Evolutionary conservation across 1,140 invertebrate genomes (phyloP).

Genomic region (Papilio glaucus): DNA sequence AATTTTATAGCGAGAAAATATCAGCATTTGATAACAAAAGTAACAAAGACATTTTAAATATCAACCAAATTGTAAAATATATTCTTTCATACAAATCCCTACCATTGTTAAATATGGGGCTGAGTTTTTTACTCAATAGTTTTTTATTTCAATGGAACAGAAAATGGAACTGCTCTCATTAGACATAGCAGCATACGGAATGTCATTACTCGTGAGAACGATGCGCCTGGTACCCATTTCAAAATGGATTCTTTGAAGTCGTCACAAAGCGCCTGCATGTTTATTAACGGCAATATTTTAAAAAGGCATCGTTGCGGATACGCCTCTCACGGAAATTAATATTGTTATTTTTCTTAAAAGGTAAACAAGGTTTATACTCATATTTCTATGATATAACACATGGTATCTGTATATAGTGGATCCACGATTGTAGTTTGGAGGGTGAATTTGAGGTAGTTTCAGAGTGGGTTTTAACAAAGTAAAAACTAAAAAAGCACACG

Average conservation of each 20-base stretch:
- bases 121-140: conserved; percentile 4
- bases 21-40: background rate
- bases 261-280: conserved; percentile 15
- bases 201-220: background rate
- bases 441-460: no score
- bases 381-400: no score
- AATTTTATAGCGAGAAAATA: background rate
- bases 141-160: conserved; percentile 9
- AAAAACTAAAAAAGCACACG: no score
- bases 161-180: conserved; percentile 19
- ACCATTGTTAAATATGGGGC: background rate
- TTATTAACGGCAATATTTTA: conserved; percentile 8
- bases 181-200: conserved; percentile 8
- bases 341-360: background rate
- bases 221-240: conserved; percentile 4
- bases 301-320: background rate
- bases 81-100: background rate
- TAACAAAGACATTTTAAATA: background rate
- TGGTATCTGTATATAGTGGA: no score
- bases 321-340: background rate
- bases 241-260: conserved; percentile 2
- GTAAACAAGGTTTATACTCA: no score
- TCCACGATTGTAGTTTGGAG: no score
- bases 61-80: background rate
- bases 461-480: no score